phyloP scores from a whole-genome alignment of 2,113 vertebrate species.

The Gadus chalcogrammus region DNA sequence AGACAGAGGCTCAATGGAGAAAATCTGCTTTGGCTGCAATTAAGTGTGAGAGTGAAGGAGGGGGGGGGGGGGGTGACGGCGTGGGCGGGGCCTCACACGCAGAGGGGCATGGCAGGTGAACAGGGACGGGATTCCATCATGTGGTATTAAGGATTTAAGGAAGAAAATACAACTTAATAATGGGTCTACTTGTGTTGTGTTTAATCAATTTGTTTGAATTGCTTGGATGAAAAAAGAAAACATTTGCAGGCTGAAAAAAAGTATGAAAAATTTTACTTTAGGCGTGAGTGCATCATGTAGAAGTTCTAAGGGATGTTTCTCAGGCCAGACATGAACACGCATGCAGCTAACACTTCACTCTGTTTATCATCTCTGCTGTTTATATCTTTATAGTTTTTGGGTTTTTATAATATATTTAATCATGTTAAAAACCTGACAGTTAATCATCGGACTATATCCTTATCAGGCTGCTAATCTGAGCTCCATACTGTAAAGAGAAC shows the following conservation, averaged over 20 bases:
- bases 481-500: background rate
- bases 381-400: background rate
- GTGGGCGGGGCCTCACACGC: conserved; percentile 11
- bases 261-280: no score
- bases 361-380: background rate
- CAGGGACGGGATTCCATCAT: background rate
- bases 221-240: background rate
- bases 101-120: conserved; percentile 59
- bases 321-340: no score
- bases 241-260: background rate
- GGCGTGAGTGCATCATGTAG: no score
- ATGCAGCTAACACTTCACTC: no score
- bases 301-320: no score
- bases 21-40: conserved; percentile 77
- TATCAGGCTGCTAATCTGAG: background rate
- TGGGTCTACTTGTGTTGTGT: background rate
- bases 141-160: no score
- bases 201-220: background rate
- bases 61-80: conserved; percentile 44
- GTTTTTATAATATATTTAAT: background rate
- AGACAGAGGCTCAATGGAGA: conserved; percentile 75
- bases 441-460: background rate
- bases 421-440: no score
- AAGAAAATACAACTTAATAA: no score
- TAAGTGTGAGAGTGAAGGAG: conserved; percentile 72